Conservation (phyloP, 53 echinoderm and acorn worm species). For the Zoroaster sp. region DNA sequence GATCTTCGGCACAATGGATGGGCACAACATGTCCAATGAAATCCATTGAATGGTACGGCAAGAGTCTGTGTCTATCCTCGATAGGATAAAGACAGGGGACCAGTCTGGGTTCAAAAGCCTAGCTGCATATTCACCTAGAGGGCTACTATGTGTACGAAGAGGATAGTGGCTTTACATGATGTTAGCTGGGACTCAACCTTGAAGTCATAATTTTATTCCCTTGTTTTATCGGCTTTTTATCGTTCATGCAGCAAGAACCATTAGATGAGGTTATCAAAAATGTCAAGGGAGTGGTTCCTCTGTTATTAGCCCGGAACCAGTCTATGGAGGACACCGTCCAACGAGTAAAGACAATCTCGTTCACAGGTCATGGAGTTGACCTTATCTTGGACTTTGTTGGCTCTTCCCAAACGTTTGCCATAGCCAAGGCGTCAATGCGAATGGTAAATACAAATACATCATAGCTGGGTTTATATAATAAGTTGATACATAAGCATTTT, state of each 20-base stretch:
- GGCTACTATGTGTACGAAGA: too few relatives aligned
- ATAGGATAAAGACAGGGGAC: too few relatives aligned
- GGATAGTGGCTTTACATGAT: too few relatives aligned
- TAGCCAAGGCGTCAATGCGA: neutral
- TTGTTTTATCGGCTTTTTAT: neutral
- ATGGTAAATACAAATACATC: neutral
- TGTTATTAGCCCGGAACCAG: neutral
- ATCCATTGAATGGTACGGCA: too few relatives aligned
- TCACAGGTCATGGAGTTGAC: conserved; percentile 1
- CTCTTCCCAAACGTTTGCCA: neutral
- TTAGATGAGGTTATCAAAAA: neutral
- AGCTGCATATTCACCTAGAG: too few relatives aligned
- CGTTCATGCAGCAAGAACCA: neutral
- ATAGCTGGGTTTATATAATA: neutral
- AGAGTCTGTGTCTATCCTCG: too few relatives aligned
- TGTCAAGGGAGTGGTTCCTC: neutral
- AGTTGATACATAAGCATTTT: too few relatives aligned
- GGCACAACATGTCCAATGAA: too few relatives aligned
- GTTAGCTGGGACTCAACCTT: too few relatives aligned
- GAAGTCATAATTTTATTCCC: too few relatives aligned
- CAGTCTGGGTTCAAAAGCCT: too few relatives aligned
- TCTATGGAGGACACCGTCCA: neutral
- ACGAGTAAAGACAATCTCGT: conserved; percentile 2
- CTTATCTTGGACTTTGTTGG: conserved; percentile 45
- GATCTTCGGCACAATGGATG: too few relatives aligned